Conservation (phyloP, 2,797 vertebrate species). For the Kryptolebias ocellatus region DNA sequence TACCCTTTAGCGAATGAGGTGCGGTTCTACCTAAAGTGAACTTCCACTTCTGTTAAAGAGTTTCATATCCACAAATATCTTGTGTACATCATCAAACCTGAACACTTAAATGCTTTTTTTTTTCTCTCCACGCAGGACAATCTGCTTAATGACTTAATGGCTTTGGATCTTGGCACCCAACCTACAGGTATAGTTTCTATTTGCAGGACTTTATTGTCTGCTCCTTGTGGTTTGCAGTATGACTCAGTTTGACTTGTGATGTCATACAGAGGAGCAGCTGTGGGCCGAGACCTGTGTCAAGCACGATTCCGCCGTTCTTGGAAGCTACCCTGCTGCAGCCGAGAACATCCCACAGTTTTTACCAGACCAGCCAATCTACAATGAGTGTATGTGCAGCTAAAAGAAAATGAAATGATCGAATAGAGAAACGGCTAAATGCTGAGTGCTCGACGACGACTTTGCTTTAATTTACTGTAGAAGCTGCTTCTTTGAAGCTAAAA, state of each 20-base stretch:
- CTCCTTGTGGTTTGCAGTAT: not conserved
- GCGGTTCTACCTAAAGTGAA: not conserved
- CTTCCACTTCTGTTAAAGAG: constrained; percentile 43
- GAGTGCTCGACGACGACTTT: too few relatives aligned
- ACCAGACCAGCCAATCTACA: constrained; percentile 45
- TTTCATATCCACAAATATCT: not conserved
- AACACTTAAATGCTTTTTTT: not conserved
- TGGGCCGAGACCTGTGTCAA: constrained; percentile 43
- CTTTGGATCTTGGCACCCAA: constrained; percentile 59
- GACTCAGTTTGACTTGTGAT: constrained; percentile 13
- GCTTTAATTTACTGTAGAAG: too few relatives aligned
- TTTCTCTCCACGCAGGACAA: constrained; percentile 52
- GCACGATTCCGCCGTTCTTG: constrained; percentile 13
- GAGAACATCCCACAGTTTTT: constrained; percentile 41
- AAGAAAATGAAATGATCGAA: not conserved
- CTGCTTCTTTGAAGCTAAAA: too few relatives aligned
- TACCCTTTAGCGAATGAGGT: constrained; percentile 67
- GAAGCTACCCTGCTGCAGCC: constrained; percentile 30
- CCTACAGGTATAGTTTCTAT: constrained; percentile 56
- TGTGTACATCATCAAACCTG: too few relatives aligned
- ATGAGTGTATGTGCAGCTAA: constrained; percentile 51
- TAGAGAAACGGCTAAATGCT: too few relatives aligned
- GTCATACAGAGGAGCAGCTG: constrained; percentile 44
- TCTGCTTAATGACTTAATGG: constrained; percentile 60
- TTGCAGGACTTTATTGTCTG: not conserved